Percentiles rank a stretch among this genome's conserved stretches.
phyloP scores from a whole-genome alignment of 2,888 invertebrate species.

The Poecilus cupreus region DNA sequence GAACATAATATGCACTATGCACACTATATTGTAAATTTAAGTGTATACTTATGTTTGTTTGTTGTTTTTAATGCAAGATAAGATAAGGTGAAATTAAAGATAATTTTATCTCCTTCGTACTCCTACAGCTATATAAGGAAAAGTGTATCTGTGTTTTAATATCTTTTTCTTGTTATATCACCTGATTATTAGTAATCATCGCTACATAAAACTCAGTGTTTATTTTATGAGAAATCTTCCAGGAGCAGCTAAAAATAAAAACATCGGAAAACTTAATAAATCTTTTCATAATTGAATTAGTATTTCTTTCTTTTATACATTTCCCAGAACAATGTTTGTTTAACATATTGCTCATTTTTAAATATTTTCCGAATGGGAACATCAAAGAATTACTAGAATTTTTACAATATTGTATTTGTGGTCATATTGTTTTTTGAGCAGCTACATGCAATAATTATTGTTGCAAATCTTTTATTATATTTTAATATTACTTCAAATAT shows the following conservation, averaged over 20 bases:
- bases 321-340: not conserved
- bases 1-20: not conserved
- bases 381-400: too few relatives aligned
- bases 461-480: too few relatives aligned
- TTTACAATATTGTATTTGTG: too few relatives aligned
- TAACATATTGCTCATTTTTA: not conserved
- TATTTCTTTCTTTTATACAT: not conserved
- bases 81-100: conserved; percentile 14
- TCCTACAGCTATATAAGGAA: not conserved
- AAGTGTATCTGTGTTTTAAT: not conserved
- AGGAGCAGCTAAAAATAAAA: conserved; percentile 6
- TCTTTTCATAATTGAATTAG: not conserved
- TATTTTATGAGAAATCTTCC: conserved; percentile 2
- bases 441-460: too few relatives aligned
- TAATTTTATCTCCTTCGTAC: not conserved
- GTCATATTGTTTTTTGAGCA: too few relatives aligned
- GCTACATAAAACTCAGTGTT: not conserved
- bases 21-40: not conserved
- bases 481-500: too few relatives aligned
- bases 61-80: not conserved
- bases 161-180: not conserved
- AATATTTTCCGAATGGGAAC: not conserved
- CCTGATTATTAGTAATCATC: conserved; percentile 24
- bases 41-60: not conserved
- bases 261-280: not conserved